These are phyloP conservation scores for Hozukius guyotensis DNA, from an alignment of 2,797 vertebrate genomes.

Conservation along the genomic window DNA sequence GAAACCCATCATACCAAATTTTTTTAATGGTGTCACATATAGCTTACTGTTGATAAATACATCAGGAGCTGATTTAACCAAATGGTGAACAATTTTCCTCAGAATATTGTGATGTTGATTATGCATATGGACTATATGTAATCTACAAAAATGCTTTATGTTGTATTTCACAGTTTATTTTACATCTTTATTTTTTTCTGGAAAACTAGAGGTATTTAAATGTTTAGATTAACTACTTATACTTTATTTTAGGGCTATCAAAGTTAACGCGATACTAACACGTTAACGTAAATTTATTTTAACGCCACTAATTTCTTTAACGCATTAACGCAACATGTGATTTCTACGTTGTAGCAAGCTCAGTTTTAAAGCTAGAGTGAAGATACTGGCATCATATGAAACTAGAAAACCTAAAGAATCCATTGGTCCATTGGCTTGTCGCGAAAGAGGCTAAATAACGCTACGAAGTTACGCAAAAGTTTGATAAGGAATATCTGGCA, in stretches of 20 bases:
- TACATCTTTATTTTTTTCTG: background rate
- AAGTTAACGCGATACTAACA: too few relatives aligned
- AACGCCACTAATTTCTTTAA: too few relatives aligned
- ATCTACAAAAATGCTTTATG: background rate
- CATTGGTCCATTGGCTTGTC: too few relatives aligned
- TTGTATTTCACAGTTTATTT: background rate
- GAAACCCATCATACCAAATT: conserved; percentile 21
- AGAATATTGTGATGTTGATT: background rate
- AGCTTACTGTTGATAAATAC: background rate
- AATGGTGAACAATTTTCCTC: background rate
- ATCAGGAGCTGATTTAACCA: background rate
- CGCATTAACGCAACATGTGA: too few relatives aligned
- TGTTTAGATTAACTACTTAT: background rate
- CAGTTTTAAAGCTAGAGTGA: too few relatives aligned
- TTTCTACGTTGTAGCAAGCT: too few relatives aligned
- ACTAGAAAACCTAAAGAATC: too few relatives aligned
- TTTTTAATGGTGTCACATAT: conserved; percentile 20
- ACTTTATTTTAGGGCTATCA: background rate
- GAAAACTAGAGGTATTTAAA: background rate
- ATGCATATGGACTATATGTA: background rate
- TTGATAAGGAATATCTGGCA: too few relatives aligned
- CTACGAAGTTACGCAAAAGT: too few relatives aligned
- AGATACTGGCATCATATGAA: too few relatives aligned
- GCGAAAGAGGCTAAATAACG: too few relatives aligned
- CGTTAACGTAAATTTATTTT: too few relatives aligned